A percentile compares a stretch with the other conserved stretches of the same genome.
phyloP scores from a whole-genome alignment of 2,113 vertebrate species.

The Pogonocichla stellata region DNA sequence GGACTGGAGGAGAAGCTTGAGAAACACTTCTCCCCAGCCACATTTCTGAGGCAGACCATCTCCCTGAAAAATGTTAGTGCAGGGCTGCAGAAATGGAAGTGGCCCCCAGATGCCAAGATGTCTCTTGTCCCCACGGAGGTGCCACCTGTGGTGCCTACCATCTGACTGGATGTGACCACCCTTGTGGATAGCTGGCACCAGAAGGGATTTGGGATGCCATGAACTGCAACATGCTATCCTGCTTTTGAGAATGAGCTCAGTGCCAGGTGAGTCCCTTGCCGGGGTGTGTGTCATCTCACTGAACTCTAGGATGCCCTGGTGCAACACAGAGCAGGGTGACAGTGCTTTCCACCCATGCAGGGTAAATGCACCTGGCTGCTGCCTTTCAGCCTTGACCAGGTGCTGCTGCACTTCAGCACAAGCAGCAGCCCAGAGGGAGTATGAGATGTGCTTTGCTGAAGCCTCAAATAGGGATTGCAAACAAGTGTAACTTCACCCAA shows the following conservation, averaged over 20 bases:
- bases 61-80: not conserved
- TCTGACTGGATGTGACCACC: fast-evolving
- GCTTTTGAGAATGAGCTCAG: not conserved
- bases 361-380: not conserved
- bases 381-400: not conserved
- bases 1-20: not conserved
- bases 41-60: not conserved
- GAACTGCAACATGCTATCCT: not conserved
- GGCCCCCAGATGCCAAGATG: not conserved
- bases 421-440: not conserved
- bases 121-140: not conserved
- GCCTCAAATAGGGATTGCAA: not conserved
- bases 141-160: not conserved
- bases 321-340: fast-evolving
- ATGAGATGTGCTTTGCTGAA: not conserved
- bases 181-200: not conserved
- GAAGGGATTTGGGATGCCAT: not conserved
- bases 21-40: not conserved
- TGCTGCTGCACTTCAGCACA: not conserved
- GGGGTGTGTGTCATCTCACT: not conserved
- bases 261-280: not conserved
- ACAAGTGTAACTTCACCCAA: not conserved
- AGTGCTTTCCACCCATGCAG: fast-evolving
- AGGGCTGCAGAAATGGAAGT: not conserved
- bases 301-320: not conserved